These are phyloP conservation scores for Drosophila diplacantha DNA, from an alignment of 2,888 invertebrate genomes.

Conservation along the genomic window DNA sequence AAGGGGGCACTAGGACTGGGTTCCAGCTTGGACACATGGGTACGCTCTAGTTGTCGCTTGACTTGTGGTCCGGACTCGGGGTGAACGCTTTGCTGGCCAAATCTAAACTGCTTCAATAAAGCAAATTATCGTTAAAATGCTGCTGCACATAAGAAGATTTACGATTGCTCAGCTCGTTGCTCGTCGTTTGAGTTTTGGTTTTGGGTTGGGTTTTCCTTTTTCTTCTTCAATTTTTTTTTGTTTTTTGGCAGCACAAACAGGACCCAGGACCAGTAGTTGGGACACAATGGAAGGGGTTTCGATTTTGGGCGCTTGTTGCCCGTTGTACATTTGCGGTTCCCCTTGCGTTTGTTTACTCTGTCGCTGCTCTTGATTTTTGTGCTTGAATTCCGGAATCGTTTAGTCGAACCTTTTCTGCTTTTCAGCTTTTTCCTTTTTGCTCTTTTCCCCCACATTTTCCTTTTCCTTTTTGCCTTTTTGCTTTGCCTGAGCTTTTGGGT, in stretches of 20 bases:
- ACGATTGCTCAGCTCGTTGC: slow-evolving; percentile 68
- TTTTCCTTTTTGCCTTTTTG: slow-evolving; percentile 12
- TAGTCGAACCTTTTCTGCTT: slow-evolving; percentile 50
- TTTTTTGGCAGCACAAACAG: slow-evolving; percentile 38
- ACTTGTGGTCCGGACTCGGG: slow-evolving; percentile 46
- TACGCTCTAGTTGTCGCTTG: slow-evolving; percentile 60
- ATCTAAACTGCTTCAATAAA: slow-evolving; percentile 73
- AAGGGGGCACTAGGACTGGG: not conserved
- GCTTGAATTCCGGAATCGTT: slow-evolving; percentile 52
- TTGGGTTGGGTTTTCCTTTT: slow-evolving; percentile 10
- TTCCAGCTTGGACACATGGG: slow-evolving; percentile 30
- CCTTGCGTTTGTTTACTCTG: slow-evolving; percentile 44
- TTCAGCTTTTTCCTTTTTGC: slow-evolving; percentile 35
- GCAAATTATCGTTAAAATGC: slow-evolving; percentile 73
- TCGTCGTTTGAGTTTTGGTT: slow-evolving; percentile 43
- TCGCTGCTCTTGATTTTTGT: slow-evolving; percentile 61
- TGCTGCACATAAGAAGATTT: slow-evolving; percentile 73
- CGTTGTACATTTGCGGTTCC: slow-evolving; percentile 57
- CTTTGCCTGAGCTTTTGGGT: slow-evolving; percentile 17
- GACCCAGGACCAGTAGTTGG: slow-evolving; percentile 18
- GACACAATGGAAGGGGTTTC: slow-evolving; percentile 33
- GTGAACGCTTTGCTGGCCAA: slow-evolving; percentile 55
- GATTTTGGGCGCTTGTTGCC: slow-evolving; percentile 40
- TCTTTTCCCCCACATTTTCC: slow-evolving; percentile 17
- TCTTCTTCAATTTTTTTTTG: not conserved